Base-by-base conservation (phyloP, 2,113 vertebrate genomes). In the Tenebrosternarchus preto region DNA sequence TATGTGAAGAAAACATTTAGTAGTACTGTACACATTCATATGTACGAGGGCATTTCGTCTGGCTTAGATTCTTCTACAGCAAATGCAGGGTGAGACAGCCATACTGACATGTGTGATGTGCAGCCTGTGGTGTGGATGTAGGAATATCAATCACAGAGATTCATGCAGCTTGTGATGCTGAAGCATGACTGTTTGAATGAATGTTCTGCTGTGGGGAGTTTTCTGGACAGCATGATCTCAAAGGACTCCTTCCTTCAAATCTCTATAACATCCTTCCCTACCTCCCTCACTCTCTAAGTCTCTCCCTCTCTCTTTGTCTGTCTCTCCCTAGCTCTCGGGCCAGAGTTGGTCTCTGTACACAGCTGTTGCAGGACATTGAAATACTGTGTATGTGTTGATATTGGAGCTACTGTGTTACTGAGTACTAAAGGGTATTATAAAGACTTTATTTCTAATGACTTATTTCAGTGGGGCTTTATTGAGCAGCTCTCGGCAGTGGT, bases 391-490 rank as follows among this genome's bases (percentile, higher is more conserved):
- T 66, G 68, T 19, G 56, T 19, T 17, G 64, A 78, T 69, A 36
- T 57, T 24, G 24, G 16, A 57, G 70, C 78, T 27, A 73, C 53
- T 50, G n/a, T 59, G 63, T 69, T 76, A 36, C 27, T 78, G 43
- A 64, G 76, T 76, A 80, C 72, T 76, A 78, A 86, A 84, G 46
- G 39, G 22, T 84, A 89, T 75, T 82, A 64, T 77, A 77, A 80
- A 76, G 76, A 88, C 83, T 81, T 91, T 87, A 82, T 83, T 90
- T 87, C 80, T 86, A 90, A 83, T 82, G 77, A 86, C 78, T 78
- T 89, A 76, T 87, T n/a, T 92, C 87, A 36, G 85, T 90, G 88
- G 64, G 67, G 60, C 84, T 92, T 93, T 93, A 90, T 88, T 90
- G 86, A 87, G 84, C 63, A 89, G 84, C 15, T n/a, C 89, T 88